Evolutionary conservation across 1,140 invertebrate genomes (phyloP).

Genomic region (Teleopsis dalmanni): DNA sequence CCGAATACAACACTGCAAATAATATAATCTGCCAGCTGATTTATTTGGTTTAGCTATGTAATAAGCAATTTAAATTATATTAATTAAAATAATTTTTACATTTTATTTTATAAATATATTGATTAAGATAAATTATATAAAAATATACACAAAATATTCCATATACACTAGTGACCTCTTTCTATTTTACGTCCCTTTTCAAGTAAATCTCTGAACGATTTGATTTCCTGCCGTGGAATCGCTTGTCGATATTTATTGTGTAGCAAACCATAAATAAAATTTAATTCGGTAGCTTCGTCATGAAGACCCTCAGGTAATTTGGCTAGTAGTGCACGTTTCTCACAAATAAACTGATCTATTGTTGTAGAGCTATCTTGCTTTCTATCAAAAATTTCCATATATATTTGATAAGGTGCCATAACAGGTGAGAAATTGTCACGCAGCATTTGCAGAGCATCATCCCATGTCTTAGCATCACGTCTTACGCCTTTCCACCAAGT

Average conservation of each 20-base stretch:
- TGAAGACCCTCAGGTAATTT: constrained; percentile 34
- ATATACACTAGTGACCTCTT: background rate
- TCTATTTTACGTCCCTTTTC: constrained; percentile 37
- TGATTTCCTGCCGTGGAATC: constrained; percentile 27
- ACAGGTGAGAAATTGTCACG: constrained; percentile 35
- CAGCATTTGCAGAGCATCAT: constrained; percentile 28
- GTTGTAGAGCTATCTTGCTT: constrained; percentile 26
- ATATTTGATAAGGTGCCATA: constrained; percentile 37
- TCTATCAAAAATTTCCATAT: constrained; percentile 34
- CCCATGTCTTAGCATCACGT: constrained; percentile 35
- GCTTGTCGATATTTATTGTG: constrained; percentile 36
- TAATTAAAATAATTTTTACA: background rate
- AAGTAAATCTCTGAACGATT: constrained; percentile 29
- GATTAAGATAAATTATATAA: background rate
- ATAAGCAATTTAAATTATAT: background rate
- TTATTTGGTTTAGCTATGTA: background rate
- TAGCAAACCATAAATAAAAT: constrained; percentile 36
- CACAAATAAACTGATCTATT: constrained; percentile 36
- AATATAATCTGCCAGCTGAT: no score
- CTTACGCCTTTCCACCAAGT: constrained; percentile 47
- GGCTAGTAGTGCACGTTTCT: constrained; percentile 36
- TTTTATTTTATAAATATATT: background rate
- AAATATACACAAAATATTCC: background rate
- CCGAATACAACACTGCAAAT: no score
- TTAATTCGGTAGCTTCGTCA: constrained; percentile 34